These are phyloP conservation scores for Pediacus dermestoides DNA, from an alignment of 2,888 invertebrate species.

Conservation along the genomic window DNA sequence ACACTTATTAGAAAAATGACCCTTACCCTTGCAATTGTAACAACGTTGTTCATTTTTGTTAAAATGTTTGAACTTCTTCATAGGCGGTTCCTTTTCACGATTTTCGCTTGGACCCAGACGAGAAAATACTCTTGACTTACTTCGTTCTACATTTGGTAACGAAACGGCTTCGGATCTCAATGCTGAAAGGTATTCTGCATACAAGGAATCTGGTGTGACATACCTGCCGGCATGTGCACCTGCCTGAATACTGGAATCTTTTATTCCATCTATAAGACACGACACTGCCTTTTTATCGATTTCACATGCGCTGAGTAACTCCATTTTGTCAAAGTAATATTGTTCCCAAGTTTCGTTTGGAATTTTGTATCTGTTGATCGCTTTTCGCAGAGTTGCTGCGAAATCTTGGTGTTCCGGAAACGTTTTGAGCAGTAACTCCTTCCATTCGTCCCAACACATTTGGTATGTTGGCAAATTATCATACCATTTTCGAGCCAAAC, in stretches of 20 bases:
- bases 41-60: conserved; percentile 1
- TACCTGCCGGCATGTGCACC: conserved; percentile 1
- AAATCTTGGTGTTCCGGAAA: conserved; percentile 18
- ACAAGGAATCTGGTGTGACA: background rate
- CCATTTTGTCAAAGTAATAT: conserved; percentile 15
- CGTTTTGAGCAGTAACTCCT: too few relatives aligned
- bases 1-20: conserved; percentile 8
- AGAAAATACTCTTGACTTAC: background rate
- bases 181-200: background rate
- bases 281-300: background rate
- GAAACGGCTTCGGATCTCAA: background rate
- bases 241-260: background rate
- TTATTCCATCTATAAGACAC: background rate
- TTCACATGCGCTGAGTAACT: conserved; percentile 5
- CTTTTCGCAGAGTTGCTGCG: conserved; percentile 11
- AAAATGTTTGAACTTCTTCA: background rate
- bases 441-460: conserved; percentile 21
- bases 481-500: conserved; percentile 23
- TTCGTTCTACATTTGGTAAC: background rate
- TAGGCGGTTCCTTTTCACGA: background rate
- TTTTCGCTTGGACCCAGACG: background rate
- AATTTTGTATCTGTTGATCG: conserved; percentile 12
- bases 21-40: conserved; percentile 8
- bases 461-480: conserved; percentile 21
- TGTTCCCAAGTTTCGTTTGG: conserved; percentile 14